Evolutionary conservation across 2,797 vertebrate genomes (phyloP).

Genomic region (Helostoma temminkii): DNA sequence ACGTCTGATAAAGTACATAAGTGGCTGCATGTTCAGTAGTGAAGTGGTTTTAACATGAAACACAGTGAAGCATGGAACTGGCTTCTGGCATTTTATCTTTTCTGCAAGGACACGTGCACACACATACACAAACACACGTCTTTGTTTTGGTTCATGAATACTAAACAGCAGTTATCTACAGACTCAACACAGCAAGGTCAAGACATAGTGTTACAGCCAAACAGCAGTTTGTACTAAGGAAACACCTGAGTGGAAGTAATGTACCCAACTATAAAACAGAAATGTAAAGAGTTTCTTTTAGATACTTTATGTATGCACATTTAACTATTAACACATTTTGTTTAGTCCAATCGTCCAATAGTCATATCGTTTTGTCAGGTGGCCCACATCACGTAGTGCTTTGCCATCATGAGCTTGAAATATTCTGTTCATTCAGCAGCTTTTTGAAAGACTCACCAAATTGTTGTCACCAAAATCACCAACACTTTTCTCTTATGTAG

Average conservation of each 20-base stretch:
- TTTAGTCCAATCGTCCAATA: too few species aligned
- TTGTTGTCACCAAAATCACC: not conserved
- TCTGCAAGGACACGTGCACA: conserved; percentile 30
- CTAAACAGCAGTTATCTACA: conserved; percentile 61
- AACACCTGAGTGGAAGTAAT: not conserved
- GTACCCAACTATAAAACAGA: too few species aligned
- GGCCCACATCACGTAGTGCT: not conserved
- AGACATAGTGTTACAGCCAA: conserved; percentile 3
- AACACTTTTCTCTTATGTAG: not conserved
- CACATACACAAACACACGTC: conserved; percentile 16
- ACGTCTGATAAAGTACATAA: conserved; percentile 1
- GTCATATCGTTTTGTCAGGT: not conserved
- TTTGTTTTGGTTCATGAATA: conserved; percentile 65
- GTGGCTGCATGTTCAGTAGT: not conserved
- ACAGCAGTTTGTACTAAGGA: not conserved
- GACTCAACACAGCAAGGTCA: conserved; percentile 70
- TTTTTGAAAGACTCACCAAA: too few species aligned
- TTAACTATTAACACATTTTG: not conserved
- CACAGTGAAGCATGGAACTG: conserved; percentile 9
- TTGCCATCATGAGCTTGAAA: not conserved
- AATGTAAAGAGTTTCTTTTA: not conserved
- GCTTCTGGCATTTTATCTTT: conserved; percentile 22
- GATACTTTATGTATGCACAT: not conserved
- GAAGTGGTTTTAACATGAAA: not conserved
- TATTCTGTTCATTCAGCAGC: conserved; percentile 12